phyloP scores from a whole-genome alignment of 2,113 vertebrate species.

The Monopterus albus region DNA sequence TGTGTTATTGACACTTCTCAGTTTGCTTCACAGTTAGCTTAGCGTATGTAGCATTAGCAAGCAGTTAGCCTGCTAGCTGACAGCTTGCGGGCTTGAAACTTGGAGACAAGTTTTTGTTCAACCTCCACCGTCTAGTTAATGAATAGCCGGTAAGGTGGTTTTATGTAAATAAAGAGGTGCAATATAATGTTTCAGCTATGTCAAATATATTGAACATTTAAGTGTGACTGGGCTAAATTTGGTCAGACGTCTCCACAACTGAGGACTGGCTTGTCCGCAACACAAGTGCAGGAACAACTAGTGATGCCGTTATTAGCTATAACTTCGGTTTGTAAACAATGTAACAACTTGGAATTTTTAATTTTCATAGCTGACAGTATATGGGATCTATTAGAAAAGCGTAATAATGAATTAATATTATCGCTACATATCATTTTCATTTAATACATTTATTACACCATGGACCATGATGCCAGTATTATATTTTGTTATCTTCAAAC shows the following conservation, averaged over 20 bases:
- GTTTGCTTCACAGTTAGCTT: slow-evolving; percentile 67
- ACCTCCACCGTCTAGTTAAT: no score
- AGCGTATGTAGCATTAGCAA: slow-evolving; percentile 69
- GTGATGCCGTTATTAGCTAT: slow-evolving; percentile 23
- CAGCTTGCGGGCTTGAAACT: slow-evolving; percentile 61
- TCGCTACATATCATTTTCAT: no score
- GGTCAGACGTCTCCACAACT: slow-evolving; percentile 5
- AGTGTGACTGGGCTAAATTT: background rate
- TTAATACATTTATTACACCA: no score
- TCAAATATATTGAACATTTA: background rate
- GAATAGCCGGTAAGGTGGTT: background rate
- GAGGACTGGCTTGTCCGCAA: slow-evolving; percentile 14
- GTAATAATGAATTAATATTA: no score
- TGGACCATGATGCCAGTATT: no score
- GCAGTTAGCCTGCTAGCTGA: slow-evolving; percentile 66
- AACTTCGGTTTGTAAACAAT: background rate
- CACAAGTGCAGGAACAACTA: slow-evolving; percentile 24
- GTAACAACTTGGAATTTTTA: background rate
- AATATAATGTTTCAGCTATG: background rate
- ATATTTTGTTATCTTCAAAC: no score
- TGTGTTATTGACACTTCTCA: slow-evolving; percentile 61
- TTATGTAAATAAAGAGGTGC: background rate
- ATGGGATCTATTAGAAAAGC: background rate
- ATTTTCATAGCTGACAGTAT: background rate
- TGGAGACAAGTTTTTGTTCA: slow-evolving; percentile 55